Percentiles rank a stretch among this genome's conserved stretches.
Evolutionary conservation across 2,113 vertebrate species (phyloP).

Genomic region (Nanorana parkeri): DNA sequence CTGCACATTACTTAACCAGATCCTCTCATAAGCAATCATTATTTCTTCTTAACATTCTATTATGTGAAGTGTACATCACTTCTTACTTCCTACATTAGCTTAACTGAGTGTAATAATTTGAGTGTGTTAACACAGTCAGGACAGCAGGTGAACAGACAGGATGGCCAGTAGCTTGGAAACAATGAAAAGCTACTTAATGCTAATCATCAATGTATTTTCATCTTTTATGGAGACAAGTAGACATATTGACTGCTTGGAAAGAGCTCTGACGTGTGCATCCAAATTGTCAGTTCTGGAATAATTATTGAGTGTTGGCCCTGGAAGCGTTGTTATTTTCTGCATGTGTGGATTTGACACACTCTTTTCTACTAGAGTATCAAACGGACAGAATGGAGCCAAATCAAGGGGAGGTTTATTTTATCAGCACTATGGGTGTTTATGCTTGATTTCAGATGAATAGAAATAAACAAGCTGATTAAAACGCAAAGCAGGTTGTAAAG

Average conservation of each 20-base stretch:
- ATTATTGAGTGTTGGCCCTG: slow-evolving; percentile 47
- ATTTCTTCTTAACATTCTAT: slow-evolving; percentile 17
- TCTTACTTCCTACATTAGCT: slow-evolving; percentile 8
- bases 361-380: background rate
- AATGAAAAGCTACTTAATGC: slow-evolving; percentile 53
- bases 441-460: background rate
- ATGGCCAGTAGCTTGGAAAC: slow-evolving; percentile 34
- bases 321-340: slow-evolving; percentile 43
- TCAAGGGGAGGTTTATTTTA: slow-evolving; percentile 3
- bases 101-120: slow-evolving; percentile 11
- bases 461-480: slow-evolving; percentile 6
- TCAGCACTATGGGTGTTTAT: background rate
- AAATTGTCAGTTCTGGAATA: slow-evolving; percentile 45
- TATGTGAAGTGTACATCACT: background rate
- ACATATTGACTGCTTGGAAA: slow-evolving; percentile 48
- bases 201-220: slow-evolving; percentile 52
- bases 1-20: slow-evolving; percentile 23
- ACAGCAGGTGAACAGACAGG: slow-evolving; percentile 55
- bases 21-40: slow-evolving; percentile 36
- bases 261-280: slow-evolving; percentile 50
- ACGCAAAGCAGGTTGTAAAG: no score
- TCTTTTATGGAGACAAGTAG: slow-evolving; percentile 36
- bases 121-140: slow-evolving; percentile 43
- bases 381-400: background rate
- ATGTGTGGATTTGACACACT: slow-evolving; percentile 14